Evolutionary conservation across 64 coral and sea anemone species (phyloP), one percentile per base, ranked within the genome.

Genomic region (Platygyra sinensis): DNA sequence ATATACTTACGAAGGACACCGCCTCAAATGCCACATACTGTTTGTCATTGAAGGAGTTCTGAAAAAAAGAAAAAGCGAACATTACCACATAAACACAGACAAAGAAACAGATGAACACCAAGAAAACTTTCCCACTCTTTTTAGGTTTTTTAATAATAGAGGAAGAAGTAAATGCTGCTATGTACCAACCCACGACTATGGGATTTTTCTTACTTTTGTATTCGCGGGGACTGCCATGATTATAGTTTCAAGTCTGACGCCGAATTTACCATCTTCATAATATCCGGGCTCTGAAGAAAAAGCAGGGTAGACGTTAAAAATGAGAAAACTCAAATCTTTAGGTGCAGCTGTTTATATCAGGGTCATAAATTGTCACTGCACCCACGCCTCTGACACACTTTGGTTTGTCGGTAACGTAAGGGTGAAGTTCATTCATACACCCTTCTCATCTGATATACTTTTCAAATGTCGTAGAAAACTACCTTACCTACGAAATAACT

Each of bases 201-300:
- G 22, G 24, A 17, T 25, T 33, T 4, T 2, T 76, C 30, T 55
- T 87, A 98, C 97, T 78, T 95, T 72, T n/a, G 93, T 87, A 22
- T 85, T 55, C 10, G 96, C 93, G 16, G 83, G 62, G 27, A 99
- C 74, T 4, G 91, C 92, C 25, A 95, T 8, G n/a, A 99, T 39
- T 2, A 93, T 55, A 11, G 88, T 99, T 79, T 99, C 97, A 38
- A 99, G 59, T 60, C 97, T 82, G 24, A 99, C 89, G 22, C 97
- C 97, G 75, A 93, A 99, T 30, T 86, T 90, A 2, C 91, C 94
- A 30, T 83, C 86, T 61, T 99, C 90, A 67, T 99, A 99, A 51
- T 96, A 99, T 10, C 97, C 97, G 54, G 97, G 97, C 46, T 99
- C 97, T 99, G 27, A 63, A 78, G 14, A 28, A 49, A 59, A 89